A percentile compares a stretch with the other conserved stretches of the same genome.
phyloP scores from a whole-genome alignment of 2,797 vertebrate species.

The Aselliscus stoliczkanus region DNA sequence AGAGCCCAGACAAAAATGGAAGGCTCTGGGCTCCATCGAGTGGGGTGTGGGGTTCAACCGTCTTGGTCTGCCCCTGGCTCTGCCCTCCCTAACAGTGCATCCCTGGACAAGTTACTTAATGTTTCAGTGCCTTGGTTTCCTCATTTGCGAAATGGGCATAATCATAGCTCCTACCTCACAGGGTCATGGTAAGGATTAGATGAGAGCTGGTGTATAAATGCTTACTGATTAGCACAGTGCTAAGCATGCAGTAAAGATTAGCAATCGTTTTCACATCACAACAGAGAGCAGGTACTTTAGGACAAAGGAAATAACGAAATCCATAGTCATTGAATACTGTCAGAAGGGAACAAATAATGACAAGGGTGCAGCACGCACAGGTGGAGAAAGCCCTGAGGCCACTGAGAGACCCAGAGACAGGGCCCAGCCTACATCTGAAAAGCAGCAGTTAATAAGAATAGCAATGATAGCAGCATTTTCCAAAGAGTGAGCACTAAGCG shows the following conservation, averaged over 20 bases:
- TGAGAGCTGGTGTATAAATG: rapidly evolving
- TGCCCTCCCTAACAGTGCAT: not conserved
- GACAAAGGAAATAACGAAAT: not conserved
- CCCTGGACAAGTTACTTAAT: not conserved
- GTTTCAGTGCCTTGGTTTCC: not conserved
- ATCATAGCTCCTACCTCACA: not conserved
- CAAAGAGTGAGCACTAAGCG: not conserved
- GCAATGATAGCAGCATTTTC: not conserved
- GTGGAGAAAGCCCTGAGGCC: not conserved
- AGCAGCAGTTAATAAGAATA: not conserved
- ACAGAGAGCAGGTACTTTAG: not conserved
- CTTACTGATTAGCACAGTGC: not conserved
- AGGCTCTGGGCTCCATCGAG: not conserved
- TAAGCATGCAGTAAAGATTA: rapidly evolving
- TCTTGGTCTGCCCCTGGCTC: not conserved
- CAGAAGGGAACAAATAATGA: not conserved
- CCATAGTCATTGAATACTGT: not conserved
- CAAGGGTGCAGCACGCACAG: rapidly evolving
- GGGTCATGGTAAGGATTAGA: not conserved
- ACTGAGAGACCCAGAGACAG: not conserved
- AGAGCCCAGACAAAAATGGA: not conserved
- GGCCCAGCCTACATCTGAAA: not conserved
- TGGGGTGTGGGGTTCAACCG: not conserved
- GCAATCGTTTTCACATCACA: not conserved
- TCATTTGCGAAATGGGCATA: not conserved